Base-by-base conservation (phyloP, 2,888 invertebrate genomes). In the Melangyna quadrimaculata region DNA sequence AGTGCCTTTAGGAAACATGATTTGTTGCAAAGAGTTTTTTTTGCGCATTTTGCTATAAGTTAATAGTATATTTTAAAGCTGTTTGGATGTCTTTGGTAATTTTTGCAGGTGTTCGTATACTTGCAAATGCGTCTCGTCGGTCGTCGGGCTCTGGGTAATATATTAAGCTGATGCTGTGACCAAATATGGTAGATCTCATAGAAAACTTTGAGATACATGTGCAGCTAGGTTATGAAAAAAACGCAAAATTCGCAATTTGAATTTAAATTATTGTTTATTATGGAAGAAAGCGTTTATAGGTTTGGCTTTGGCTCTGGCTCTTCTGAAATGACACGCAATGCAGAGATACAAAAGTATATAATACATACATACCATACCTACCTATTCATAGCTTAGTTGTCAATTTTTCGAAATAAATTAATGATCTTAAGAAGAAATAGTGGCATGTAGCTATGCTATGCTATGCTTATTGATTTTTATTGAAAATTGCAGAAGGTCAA, bases 101-200 rank as follows among this genome's bases (percentile, higher is more conserved):
- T 59, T n/a, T 70, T 57, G 78, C 83, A 84, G 83, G 83, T 84
- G 83, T 84, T 79, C 83, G n/a, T n/a, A n/a, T n/a, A 70, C 53
- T 65, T 63, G 48, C 10, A 53, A 40, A 61, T 72, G 32, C 72
- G 17, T 72, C 10, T 40, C n/a, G n/a, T 40, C 6, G 12, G 17
- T n/a, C n/a, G n/a, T 48, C 22, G 48, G 12, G 3, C 14, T 35
- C 35, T 59, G 14, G 19, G 43, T 53, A 63, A 53, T 63, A 77
- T 55, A 45, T 63, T 51, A 40, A 59, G 67, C 72, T 72, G 51
- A 72, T 59, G n/a, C n/a, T 65, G 61, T 79, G 71, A 79, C 79
- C 71, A 71, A 74, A 83, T 83, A 79, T 83, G 69, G 78, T 53
- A 8, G 9, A 32, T 43, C 78, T 83, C 72, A 83, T 78, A 79